Evolutionary conservation across 1,140 invertebrate species (phyloP), one percentile per base, ranked within the genome.

Genomic region (Copidosoma floridanum): DNA sequence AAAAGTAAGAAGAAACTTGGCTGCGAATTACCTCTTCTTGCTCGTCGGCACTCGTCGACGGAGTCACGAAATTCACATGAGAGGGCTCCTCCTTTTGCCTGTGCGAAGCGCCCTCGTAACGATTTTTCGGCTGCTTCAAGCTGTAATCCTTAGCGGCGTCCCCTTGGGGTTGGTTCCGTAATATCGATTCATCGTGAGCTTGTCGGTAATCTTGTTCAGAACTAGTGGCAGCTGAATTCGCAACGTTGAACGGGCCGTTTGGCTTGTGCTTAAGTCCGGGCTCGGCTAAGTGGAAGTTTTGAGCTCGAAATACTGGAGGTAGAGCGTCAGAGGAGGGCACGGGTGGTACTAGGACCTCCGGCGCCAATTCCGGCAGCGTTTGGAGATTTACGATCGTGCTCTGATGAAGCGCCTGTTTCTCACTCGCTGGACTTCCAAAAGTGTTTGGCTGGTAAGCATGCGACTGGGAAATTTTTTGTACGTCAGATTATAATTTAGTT

Each of bases 1-100:
- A n/a, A n/a, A n/a, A n/a, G n/a, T n/a, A n/a, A n/a, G n/a, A n/a
- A n/a, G n/a, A n/a, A n/a, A n/a, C n/a, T n/a, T n/a, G n/a, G n/a
- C n/a, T n/a, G n/a, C n/a, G n/a, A n/a, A n/a, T n/a, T n/a, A 75
- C 75, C 68, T 76, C 74, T 46, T 76, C 69, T 1, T 70, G 62
- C 2, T 73, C 70, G 1, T 74, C 63, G 12, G 35, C 6, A 44
- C 59, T 63, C 18, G 63, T 47, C 7, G 50, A 27, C 2, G 63
- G 12, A 14, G 66, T 63, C 16, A 63, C 53, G 24, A 64, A 67
- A 62, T 66, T 67, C 23, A 50, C 57, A 2, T 54, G 62, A 57
- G 20, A 50, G 1, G 16, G 40, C 40, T 48, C 60, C 12, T 60
- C 58, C n/a, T 47, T 60, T 20, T 38, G 18, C 14, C 37, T 55